phyloP scores from a whole-genome alignment of 2,797 vertebrate species.

The Leptoclinus maculatus region DNA sequence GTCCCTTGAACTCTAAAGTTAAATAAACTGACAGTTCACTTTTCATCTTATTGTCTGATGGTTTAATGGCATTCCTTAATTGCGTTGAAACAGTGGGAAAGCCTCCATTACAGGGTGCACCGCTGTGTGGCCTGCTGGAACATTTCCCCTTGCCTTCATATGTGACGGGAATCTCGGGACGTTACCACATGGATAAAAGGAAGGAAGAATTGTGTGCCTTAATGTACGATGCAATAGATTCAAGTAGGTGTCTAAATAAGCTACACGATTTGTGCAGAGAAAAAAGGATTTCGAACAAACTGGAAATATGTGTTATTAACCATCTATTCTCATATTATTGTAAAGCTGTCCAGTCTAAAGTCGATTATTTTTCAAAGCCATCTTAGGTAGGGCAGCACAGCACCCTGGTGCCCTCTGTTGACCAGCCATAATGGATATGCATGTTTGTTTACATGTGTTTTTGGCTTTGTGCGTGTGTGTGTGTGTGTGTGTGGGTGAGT shows the following conservation, averaged over 20 bases:
- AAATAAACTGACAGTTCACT: neutral
- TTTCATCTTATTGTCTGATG: constrained; percentile 13
- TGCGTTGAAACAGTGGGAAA: constrained; percentile 15
- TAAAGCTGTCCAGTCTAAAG: neutral
- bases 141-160: constrained; percentile 1
- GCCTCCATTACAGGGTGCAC: constrained; percentile 4
- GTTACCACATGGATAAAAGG: neutral
- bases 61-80: constrained; percentile 10
- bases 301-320: neutral
- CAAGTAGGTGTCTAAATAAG: constrained; percentile 1
- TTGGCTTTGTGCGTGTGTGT: neutral
- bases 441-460: neutral
- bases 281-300: neutral
- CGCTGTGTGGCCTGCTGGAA: constrained; percentile 11
- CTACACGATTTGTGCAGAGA: neutral
- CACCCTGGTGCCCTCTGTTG: constrained; percentile 20
- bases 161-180: neutral
- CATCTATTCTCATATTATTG: constrained; percentile 5
- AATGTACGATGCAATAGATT: neutral
- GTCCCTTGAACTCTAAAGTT: neutral
- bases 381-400: neutral
- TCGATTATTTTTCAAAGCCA: neutral
- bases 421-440: neutral
- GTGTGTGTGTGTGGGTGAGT: neutral
- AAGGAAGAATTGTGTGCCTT: neutral